Evolutionary conservation across 1,140 invertebrate species (phyloP).

Genomic region (Papilio polyxenes): DNA sequence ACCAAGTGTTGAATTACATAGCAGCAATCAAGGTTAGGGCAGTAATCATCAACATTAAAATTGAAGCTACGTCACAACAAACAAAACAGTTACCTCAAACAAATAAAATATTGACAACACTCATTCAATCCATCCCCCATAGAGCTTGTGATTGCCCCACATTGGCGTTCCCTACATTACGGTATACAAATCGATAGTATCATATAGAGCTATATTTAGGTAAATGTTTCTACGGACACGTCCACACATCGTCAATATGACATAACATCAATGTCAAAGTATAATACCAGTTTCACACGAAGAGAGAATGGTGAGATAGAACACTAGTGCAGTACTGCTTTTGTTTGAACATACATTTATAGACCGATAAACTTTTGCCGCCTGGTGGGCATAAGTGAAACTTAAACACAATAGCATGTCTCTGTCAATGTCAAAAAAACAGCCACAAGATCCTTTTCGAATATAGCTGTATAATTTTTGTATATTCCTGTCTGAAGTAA

Average conservation of each 20-base stretch:
- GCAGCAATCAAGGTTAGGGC: too few species aligned
- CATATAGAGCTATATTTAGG: constrained; percentile 24
- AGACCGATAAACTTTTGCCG: too few species aligned
- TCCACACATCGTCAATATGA: constrained; percentile 16
- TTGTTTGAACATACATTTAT: background rate
- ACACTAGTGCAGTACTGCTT: background rate
- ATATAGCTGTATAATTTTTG: too few species aligned
- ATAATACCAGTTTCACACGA: background rate
- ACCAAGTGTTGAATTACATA: too few species aligned
- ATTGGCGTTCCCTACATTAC: constrained; percentile 14
- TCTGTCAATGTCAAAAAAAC: too few species aligned
- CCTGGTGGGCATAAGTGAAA: too few species aligned
- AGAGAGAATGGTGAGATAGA: background rate
- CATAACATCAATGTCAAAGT: constrained; percentile 13
- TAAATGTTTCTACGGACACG: constrained; percentile 24
- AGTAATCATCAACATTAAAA: background rate
- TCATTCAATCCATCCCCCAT: background rate
- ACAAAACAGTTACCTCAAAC: background rate
- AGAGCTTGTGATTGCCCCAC: constrained; percentile 22
- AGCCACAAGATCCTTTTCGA: too few species aligned
- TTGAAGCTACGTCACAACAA: background rate
- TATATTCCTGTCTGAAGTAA: too few species aligned
- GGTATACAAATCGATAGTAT: constrained; percentile 25
- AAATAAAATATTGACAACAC: background rate
- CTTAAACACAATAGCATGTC: too few species aligned